phyloP scores from a whole-genome alignment of 2,797 vertebrate genomes.

The Argentina silus region DNA sequence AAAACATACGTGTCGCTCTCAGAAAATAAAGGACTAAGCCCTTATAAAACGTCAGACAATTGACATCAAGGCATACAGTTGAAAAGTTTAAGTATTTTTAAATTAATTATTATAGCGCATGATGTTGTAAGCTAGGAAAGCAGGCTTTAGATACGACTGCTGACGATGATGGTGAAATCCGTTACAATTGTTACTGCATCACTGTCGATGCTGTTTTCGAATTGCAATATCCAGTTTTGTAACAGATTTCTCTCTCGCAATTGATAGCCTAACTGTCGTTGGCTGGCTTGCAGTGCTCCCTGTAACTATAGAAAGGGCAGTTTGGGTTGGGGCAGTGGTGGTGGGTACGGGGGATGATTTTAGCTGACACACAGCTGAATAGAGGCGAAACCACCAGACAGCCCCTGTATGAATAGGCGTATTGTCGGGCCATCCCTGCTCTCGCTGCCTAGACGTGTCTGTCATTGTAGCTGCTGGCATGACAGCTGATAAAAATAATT shows the following conservation, averaged over 20 bases:
- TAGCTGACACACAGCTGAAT: conserved; percentile 68
- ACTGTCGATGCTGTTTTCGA: not conserved
- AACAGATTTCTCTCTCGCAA: not conserved
- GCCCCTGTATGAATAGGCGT: conserved; percentile 61
- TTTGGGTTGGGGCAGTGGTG: conserved; percentile 17
- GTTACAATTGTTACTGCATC: not conserved
- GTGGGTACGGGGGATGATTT: conserved; percentile 40
- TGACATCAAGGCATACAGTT: not conserved
- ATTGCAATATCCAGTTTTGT: not conserved
- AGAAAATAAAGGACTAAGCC: too few species aligned
- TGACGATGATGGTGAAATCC: not conserved
- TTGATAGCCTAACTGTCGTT: not conserved
- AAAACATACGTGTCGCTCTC: not conserved
- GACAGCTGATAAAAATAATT: conserved; percentile 29
- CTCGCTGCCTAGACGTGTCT: not conserved
- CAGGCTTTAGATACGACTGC: not conserved
- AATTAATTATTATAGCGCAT: too few species aligned
- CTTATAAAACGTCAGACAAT: not conserved
- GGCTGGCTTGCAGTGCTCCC: not conserved
- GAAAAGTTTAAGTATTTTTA: not conserved
- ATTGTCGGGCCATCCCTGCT: conserved; percentile 47
- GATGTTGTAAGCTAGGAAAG: not conserved
- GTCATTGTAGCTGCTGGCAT: conserved; percentile 38
- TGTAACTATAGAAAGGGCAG: conserved; percentile 7
- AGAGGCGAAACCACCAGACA: conserved; percentile 67